Evolutionary conservation across 2,113 vertebrate genomes (phyloP).

Genomic region (Forbesichthys papilliferus): DNA sequence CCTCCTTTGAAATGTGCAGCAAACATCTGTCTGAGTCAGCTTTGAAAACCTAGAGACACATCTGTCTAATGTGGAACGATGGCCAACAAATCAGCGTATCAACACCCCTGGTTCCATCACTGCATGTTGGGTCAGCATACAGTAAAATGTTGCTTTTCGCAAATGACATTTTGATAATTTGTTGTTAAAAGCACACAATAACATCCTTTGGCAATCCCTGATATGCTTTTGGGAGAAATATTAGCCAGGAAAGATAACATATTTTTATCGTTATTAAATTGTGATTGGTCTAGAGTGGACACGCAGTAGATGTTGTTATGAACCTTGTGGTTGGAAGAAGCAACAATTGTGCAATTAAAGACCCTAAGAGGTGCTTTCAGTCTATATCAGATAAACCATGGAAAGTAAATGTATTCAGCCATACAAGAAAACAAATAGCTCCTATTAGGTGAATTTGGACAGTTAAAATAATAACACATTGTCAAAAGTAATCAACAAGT

Average conservation of each 20-base stretch:
- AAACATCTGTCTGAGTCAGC: constrained; percentile 71
- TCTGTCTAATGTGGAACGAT: constrained; percentile 40
- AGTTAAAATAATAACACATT: constrained; percentile 13
- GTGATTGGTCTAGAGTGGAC: constrained; percentile 54
- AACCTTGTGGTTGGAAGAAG: constrained; percentile 38
- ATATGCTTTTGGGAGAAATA: constrained; percentile 41
- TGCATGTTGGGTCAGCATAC: too few species aligned
- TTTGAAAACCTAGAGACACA: constrained; percentile 60
- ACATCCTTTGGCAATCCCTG: neutral
- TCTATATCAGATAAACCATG: constrained; percentile 26
- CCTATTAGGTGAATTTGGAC: constrained; percentile 9
- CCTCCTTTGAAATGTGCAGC: constrained; percentile 70
- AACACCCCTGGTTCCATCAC: too few species aligned
- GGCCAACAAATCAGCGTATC: neutral
- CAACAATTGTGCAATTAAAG: constrained; percentile 77
- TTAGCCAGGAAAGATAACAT: constrained; percentile 52
- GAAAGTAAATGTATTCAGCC: constrained; percentile 30
- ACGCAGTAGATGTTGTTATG: constrained; percentile 72
- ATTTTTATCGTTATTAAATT: constrained; percentile 62
- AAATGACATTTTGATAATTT: neutral
- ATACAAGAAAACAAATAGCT: constrained; percentile 21
- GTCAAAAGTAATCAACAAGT: constrained; percentile 19
- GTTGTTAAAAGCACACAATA: neutral
- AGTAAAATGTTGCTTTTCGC: too few species aligned
- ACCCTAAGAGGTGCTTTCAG: constrained; percentile 45